A percentile compares a stretch with the other conserved stretches of the same genome.
phyloP scores from a whole-genome alignment of 2,797 vertebrate species.

The Mus caroli region DNA sequence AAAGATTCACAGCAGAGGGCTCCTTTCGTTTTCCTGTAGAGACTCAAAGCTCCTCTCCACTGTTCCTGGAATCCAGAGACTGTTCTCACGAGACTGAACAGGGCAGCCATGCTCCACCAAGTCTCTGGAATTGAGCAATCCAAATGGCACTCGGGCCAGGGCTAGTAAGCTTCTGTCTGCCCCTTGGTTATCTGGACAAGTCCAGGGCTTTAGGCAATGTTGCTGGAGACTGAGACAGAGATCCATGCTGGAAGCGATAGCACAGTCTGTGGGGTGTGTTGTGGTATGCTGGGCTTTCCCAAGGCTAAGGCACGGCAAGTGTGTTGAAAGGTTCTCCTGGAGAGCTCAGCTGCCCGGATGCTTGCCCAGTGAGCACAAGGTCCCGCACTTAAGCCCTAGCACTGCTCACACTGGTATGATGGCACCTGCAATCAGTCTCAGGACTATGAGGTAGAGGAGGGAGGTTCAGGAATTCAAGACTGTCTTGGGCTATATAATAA shows the following conservation, averaged over 20 bases:
- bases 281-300: neutral
- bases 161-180: neutral
- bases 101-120: neutral
- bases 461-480: neutral
- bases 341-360: neutral
- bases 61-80: neutral
- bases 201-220: neutral
- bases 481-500: neutral
- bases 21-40: neutral
- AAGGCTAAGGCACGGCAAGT: neutral
- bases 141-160: neutral
- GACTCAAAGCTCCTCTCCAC: neutral
- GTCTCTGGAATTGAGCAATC: neutral
- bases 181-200: neutral
- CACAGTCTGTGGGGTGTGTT: neutral
- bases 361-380: neutral
- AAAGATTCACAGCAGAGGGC: neutral
- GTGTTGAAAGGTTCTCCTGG: neutral
- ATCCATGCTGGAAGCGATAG: neutral
- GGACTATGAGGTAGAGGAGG: neutral
- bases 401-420: neutral
- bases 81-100: neutral
- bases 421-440: neutral
- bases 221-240: neutral
- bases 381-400: neutral